Conservation (phyloP, 2,113 vertebrate genomes). For the Leptobrachium leishanense region DNA sequence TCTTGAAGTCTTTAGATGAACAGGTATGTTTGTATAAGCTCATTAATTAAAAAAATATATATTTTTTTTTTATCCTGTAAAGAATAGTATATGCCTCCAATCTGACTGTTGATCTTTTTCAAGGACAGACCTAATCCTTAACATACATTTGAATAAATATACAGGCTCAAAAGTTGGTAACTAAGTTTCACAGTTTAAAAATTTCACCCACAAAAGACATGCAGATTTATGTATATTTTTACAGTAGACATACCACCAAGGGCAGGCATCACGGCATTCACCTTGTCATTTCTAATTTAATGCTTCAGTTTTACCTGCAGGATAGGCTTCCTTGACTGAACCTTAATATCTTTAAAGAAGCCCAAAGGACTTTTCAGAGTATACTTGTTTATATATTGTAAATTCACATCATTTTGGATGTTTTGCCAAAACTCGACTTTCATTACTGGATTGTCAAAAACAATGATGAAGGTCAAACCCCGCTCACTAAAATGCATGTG, state of each 20-base stretch:
- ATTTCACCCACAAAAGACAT: conserved; percentile 6
- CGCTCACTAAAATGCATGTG: too few species aligned
- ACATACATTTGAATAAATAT: background rate
- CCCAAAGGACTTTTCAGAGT: too few species aligned
- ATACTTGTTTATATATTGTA: too few species aligned
- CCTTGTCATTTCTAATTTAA: conserved; percentile 20
- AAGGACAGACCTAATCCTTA: conserved; percentile 15
- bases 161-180: background rate
- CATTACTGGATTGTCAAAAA: too few species aligned
- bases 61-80: too few species aligned
- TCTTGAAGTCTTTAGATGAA: too few species aligned
- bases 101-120: background rate
- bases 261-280: background rate
- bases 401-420: too few species aligned
- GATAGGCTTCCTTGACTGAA: background rate
- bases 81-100: background rate
- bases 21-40: too few species aligned
- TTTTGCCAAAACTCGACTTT: too few species aligned
- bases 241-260: background rate
- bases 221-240: background rate
- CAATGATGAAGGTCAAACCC: too few species aligned
- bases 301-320: background rate
- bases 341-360: too few species aligned
- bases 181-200: background rate
- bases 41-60: too few species aligned